Conservation (phyloP, 2,113 vertebrate species). For the Zosterops hypoxanthus region DNA sequence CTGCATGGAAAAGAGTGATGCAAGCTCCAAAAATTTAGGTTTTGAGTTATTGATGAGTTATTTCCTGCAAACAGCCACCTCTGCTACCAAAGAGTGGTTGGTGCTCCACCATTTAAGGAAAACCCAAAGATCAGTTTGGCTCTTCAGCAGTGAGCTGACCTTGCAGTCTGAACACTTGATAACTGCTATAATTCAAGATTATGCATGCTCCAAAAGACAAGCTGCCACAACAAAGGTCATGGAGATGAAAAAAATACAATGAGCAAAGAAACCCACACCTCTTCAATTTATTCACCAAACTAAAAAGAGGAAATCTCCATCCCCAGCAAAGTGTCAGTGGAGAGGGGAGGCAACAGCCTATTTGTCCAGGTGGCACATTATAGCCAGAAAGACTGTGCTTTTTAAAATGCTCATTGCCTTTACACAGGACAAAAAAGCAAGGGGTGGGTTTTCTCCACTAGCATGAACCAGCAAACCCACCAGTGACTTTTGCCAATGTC, state of each 20-base stretch:
- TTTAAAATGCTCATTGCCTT: background rate
- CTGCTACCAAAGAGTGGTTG: background rate
- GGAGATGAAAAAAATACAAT: background rate
- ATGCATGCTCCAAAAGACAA: background rate
- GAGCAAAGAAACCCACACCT: background rate
- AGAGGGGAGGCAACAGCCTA: background rate
- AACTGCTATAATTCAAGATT: background rate
- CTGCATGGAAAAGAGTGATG: background rate
- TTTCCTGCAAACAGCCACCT: background rate
- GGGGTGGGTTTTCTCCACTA: background rate
- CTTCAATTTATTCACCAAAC: background rate
- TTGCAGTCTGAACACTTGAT: background rate
- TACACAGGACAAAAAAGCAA: accelerated
- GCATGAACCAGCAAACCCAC: background rate
- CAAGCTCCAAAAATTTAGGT: background rate
- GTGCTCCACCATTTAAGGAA: background rate
- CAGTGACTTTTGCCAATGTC: background rate
- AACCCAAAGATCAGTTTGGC: background rate
- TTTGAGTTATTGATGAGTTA: background rate
- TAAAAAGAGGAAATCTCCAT: background rate
- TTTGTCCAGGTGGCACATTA: background rate
- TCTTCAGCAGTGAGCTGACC: background rate
- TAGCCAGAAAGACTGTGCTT: background rate
- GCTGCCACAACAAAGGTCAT: background rate
- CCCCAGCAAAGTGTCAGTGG: background rate